These are phyloP conservation scores for Poeciliopsis retropinna DNA, from an alignment of 2,113 vertebrate genomes.

Conservation along the genomic window DNA sequence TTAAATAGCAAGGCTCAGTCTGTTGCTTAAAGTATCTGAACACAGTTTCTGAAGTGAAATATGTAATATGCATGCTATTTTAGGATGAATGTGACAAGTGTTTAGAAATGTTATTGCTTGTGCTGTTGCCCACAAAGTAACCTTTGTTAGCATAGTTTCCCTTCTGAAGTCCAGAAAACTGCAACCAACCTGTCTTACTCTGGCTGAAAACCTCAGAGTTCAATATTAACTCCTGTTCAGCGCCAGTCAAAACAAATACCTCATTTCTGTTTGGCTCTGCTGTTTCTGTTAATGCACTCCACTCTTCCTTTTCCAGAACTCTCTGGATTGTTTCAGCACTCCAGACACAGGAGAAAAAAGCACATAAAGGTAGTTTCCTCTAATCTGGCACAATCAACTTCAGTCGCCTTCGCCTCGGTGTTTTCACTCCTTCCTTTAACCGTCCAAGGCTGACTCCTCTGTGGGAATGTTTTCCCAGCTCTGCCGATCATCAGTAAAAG, in stretches of 20 bases:
- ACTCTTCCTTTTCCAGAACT: slow-evolving; percentile 54
- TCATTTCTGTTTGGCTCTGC: slow-evolving; percentile 2
- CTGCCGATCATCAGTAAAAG: slow-evolving; percentile 21
- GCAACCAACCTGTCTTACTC: slow-evolving; percentile 11
- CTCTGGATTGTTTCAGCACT: slow-evolving; percentile 51
- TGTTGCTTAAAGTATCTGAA: neutral
- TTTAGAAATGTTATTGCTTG: neutral
- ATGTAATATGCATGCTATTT: neutral
- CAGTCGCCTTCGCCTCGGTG: neutral
- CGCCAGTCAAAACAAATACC: slow-evolving; percentile 51
- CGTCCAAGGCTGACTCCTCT: neutral
- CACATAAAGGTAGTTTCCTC: slow-evolving; percentile 7
- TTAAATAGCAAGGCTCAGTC: neutral
- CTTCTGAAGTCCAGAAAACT: neutral
- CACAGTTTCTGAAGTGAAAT: neutral
- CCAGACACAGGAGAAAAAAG: slow-evolving; percentile 37
- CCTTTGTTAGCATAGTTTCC: neutral
- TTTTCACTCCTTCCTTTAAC: neutral
- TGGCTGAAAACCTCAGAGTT: slow-evolving; percentile 34
- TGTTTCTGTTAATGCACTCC: slow-evolving; percentile 18
- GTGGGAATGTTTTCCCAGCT: neutral
- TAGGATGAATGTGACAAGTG: neutral
- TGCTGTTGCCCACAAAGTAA: neutral
- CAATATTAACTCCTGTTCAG: slow-evolving; percentile 17
- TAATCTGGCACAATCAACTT: neutral